These are phyloP conservation scores for Siniperca scherzeri DNA, from an alignment of 2,797 vertebrate species.

Conservation along the genomic window DNA sequence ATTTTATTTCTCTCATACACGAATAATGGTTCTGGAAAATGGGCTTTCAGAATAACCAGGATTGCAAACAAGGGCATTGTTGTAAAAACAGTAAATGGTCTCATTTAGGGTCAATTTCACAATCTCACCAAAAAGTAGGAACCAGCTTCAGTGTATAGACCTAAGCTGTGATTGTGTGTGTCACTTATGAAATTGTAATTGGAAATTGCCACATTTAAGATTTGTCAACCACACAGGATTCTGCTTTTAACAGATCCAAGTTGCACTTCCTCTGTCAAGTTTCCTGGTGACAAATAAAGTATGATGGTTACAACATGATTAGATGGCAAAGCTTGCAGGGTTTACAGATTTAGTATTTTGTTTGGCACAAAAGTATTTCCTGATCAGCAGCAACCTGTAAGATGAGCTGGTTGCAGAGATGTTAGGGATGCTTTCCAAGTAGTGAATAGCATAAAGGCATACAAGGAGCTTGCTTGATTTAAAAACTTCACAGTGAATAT, in stretches of 20 bases:
- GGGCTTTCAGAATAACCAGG: constrained; percentile 44
- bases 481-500: background rate
- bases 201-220: constrained; percentile 3
- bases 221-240: constrained; percentile 5
- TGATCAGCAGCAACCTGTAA: constrained; percentile 18
- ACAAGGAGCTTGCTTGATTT: background rate
- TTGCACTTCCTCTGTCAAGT: background rate
- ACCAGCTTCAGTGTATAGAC: background rate
- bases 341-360: constrained; percentile 23
- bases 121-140: constrained; percentile 17
- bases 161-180: background rate
- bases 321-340: background rate
- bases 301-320: background rate
- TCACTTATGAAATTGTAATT: constrained; percentile 14
- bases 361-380: background rate
- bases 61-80: constrained; percentile 49
- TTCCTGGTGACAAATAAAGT: background rate
- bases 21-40: constrained; percentile 47
- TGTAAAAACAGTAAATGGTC: constrained; percentile 42
- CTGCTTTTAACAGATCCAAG: constrained; percentile 3
- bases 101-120: constrained; percentile 49
- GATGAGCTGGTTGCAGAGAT: background rate
- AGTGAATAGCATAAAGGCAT: background rate
- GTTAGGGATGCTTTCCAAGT: background rate
- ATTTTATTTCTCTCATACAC: constrained; percentile 37